Conservation (phyloP, 2,888 invertebrate genomes). For the Drosophila anceps region DNA sequence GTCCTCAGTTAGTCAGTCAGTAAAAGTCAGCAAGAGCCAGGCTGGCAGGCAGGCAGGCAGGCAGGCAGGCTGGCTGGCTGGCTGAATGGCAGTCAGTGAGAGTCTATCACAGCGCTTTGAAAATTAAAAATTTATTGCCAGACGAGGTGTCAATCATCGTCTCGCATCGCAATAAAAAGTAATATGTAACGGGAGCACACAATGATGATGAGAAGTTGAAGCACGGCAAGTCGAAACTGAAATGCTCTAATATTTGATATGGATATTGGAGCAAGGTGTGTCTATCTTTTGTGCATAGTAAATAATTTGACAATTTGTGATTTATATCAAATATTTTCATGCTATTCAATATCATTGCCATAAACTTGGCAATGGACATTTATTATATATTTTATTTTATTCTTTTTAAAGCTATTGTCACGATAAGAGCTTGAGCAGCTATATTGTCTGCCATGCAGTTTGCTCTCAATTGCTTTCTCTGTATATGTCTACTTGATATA, state of each 20-base stretch:
- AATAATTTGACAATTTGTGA: too few relatives aligned
- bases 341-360: too few relatives aligned
- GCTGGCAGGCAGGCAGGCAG: background rate
- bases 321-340: too few relatives aligned
- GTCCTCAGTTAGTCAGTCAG: constrained; percentile 25
- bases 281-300: background rate
- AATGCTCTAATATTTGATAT: constrained; percentile 14
- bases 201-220: constrained; percentile 8
- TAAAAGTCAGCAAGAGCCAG: constrained; percentile 3
- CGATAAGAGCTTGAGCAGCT: too few relatives aligned
- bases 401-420: too few relatives aligned
- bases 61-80: background rate
- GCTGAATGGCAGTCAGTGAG: constrained; percentile 31
- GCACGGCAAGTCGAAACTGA: background rate
- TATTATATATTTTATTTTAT: too few relatives aligned
- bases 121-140: constrained; percentile 84
- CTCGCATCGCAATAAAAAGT: constrained; percentile 56
- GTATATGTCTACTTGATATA: background rate
- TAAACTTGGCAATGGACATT: too few relatives aligned
- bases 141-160: constrained; percentile 81
- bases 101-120: constrained; percentile 67
- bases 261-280: background rate
- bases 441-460: background rate
- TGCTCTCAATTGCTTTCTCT: background rate
- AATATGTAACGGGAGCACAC: constrained; percentile 47